A percentile compares a stretch with the other conserved stretches of the same genome.
These are phyloP conservation scores for Solen grandis DNA, from an alignment of 1,140 invertebrate species.

Conservation along the genomic window DNA sequence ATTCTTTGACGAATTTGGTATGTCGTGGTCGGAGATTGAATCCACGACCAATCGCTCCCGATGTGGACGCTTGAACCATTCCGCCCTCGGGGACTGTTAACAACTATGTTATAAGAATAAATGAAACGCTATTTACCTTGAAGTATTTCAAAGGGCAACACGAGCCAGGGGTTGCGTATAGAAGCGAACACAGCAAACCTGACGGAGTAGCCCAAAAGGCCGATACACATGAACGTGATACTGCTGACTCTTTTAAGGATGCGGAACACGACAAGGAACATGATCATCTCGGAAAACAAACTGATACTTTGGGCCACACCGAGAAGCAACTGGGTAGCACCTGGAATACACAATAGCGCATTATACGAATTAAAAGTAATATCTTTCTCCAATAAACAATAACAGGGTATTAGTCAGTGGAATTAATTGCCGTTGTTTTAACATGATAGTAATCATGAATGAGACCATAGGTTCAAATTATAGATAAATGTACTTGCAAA, in stretches of 20 bases:
- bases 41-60: no score
- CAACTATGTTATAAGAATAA: no score
- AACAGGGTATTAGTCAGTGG: no score
- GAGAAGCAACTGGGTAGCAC: not conserved
- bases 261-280: slow-evolving; percentile 2
- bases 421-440: no score
- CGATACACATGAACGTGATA: not conserved
- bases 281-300: not conserved
- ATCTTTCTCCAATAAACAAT: no score
- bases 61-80: no score
- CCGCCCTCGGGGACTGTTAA: no score
- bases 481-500: no score
- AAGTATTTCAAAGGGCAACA: not conserved
- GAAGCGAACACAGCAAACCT: not conserved
- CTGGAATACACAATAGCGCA: not conserved
- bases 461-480: no score
- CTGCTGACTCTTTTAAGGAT: not conserved
- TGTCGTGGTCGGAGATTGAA: no score
- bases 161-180: not conserved
- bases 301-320: not conserved
- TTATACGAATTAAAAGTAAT: not conserved
- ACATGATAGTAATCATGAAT: no score
- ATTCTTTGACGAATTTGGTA: no score
- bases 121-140: not conserved
- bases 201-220: not conserved